phyloP scores from a whole-genome alignment of 2,888 invertebrate genomes.

The Campoplex nolae region DNA sequence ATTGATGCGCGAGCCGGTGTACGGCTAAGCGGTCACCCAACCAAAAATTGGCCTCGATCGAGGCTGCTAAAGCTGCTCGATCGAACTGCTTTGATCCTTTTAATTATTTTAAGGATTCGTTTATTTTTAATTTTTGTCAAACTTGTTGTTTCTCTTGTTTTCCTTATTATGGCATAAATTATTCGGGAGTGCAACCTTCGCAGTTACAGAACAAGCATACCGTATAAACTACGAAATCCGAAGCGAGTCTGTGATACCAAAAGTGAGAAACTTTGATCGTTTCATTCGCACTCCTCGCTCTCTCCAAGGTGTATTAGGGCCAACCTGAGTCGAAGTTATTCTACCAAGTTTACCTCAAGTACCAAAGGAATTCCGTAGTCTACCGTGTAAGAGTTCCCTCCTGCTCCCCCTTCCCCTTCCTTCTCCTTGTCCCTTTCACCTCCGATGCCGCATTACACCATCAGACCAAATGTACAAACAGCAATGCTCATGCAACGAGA shows the following conservation, averaged over 20 bases:
- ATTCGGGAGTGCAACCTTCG: not conserved
- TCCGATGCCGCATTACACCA: slow-evolving; percentile 39
- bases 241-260: slow-evolving; percentile 23
- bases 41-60: no score
- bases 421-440: not conserved
- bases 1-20: no score
- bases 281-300: slow-evolving; percentile 50
- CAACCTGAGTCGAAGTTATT: slow-evolving; percentile 47
- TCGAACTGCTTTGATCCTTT: not conserved
- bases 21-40: no score
- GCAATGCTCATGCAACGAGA: slow-evolving; percentile 33
- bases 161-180: not conserved
- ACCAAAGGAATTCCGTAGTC: slow-evolving; percentile 45
- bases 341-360: slow-evolving; percentile 55
- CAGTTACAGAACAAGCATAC: not conserved
- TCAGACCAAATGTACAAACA: slow-evolving; percentile 34
- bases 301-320: slow-evolving; percentile 37
- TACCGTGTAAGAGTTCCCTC: slow-evolving; percentile 8
- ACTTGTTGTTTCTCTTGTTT: not conserved
- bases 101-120: not conserved
- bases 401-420: not conserved
- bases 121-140: not conserved
- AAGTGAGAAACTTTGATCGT: slow-evolving; percentile 62
- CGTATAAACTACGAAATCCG: not conserved
- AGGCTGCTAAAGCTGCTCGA: no score